phyloP scores from a whole-genome alignment of 2,113 vertebrate genomes.

The Riparia riparia region DNA sequence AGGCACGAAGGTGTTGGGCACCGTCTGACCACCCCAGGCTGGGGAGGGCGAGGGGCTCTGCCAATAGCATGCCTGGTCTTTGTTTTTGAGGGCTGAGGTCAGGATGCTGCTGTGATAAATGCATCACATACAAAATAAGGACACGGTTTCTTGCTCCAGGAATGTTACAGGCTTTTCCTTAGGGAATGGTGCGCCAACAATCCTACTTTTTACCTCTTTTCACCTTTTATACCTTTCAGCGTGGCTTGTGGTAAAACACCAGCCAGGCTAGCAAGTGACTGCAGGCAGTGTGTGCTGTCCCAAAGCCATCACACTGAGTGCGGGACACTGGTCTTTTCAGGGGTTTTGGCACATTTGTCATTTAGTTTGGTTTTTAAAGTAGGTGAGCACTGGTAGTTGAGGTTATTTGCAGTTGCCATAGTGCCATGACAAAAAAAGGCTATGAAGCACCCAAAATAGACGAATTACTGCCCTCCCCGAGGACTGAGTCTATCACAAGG shows the following conservation, averaged over 20 bases:
- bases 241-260: background rate
- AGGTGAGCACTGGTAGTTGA: background rate
- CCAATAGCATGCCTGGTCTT: accelerated
- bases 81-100: background rate
- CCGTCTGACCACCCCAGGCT: background rate
- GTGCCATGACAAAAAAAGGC: background rate
- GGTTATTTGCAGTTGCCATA: background rate
- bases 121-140: background rate
- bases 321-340: background rate
- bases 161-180: background rate
- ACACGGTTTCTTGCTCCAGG: accelerated
- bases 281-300: accelerated
- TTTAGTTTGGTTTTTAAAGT: background rate
- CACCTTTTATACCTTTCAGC: background rate
- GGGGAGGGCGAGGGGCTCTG: background rate
- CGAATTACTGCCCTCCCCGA: background rate
- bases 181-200: background rate
- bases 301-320: accelerated
- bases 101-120: background rate
- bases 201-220: background rate
- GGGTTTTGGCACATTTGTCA: background rate
- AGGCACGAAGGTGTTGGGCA: accelerated
- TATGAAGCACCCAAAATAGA: background rate
- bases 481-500: background rate
- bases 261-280: background rate